Percentiles rank a stretch among this genome's conserved stretches.
phyloP scores from a whole-genome alignment of 1,140 invertebrate genomes.

The Philopotamus ludificatus region DNA sequence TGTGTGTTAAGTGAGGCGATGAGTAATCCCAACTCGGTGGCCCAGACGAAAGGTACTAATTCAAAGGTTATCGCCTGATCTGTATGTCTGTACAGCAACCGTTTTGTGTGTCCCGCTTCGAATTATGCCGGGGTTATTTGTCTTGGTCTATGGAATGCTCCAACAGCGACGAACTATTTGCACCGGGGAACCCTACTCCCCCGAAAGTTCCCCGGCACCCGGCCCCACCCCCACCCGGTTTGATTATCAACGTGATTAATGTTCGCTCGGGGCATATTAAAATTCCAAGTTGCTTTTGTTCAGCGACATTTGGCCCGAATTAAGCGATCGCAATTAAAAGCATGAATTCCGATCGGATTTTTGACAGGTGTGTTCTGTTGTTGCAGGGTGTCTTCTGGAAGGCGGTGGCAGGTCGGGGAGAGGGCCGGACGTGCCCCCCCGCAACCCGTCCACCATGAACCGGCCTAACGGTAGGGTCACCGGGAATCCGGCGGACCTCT shows the following conservation, averaged over 20 bases:
- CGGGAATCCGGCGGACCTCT: slow-evolving; percentile 72
- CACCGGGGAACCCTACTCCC: slow-evolving; percentile 5
- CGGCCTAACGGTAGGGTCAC: slow-evolving; percentile 80
- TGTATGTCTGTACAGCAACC: not conserved
- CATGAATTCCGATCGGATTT: not conserved
- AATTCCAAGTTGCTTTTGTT: slow-evolving; percentile 27
- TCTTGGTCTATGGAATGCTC: slow-evolving; percentile 26
- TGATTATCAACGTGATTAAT: slow-evolving; percentile 41
- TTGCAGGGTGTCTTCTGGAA: slow-evolving; percentile 82
- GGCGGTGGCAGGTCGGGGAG: slow-evolving; percentile 58
- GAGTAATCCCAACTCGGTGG: too few species aligned
- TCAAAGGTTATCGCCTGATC: not conserved
- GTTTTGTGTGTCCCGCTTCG: slow-evolving; percentile 3
- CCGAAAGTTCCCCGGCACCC: slow-evolving; percentile 15
- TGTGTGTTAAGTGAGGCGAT: too few species aligned
- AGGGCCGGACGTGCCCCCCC: slow-evolving; percentile 78
- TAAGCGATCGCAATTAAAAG: slow-evolving; percentile 21
- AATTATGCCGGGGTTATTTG: slow-evolving; percentile 30
- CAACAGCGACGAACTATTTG: slow-evolving; percentile 36
- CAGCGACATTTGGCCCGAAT: slow-evolving; percentile 7
- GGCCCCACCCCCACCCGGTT: slow-evolving; percentile 5
- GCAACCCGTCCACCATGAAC: slow-evolving; percentile 81
- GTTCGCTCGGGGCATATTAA: slow-evolving; percentile 37
- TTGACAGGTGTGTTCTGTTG: not conserved
- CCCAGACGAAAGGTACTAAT: not conserved